Conservation (phyloP, 2,113 vertebrate species). For the Phocoena phocoena region DNA sequence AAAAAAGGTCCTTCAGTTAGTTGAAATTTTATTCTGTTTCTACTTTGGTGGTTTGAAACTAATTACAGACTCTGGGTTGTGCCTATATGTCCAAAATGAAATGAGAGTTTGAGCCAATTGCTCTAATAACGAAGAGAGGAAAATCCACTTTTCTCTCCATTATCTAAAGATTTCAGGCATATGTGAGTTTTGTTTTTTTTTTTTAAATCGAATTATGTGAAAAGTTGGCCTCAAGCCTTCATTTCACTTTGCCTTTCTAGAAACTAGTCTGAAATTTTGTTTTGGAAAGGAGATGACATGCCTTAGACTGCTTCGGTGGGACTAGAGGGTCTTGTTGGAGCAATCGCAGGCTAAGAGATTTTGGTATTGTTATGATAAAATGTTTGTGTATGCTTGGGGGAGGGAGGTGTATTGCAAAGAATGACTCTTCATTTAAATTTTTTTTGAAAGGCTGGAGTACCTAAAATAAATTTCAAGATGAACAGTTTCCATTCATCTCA, state of each 20-base stretch:
- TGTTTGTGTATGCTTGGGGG: background rate
- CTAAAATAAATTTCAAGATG: background rate
- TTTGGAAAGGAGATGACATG: background rate
- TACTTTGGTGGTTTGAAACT: slow-evolving; percentile 69
- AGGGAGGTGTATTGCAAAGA: background rate
- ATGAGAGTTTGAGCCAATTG: slow-evolving; percentile 65
- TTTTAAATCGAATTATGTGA: slow-evolving; percentile 61
- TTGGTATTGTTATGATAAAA: background rate
- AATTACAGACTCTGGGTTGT: slow-evolving; percentile 64
- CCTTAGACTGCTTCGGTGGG: background rate
- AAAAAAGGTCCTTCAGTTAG: slow-evolving; percentile 9
- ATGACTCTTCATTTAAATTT: background rate
- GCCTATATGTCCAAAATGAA: slow-evolving; percentile 61
- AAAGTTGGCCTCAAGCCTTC: slow-evolving; percentile 60
- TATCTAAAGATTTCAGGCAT: slow-evolving; percentile 68
- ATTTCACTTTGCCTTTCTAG: slow-evolving; percentile 53
- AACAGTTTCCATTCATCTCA: background rate
- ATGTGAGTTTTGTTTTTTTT: background rate
- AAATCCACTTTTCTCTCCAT: slow-evolving; percentile 72
- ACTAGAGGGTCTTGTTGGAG: background rate
- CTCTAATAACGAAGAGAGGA: slow-evolving; percentile 65
- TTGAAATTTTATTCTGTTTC: slow-evolving; percentile 56
- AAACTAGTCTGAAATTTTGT: slow-evolving; percentile 43
- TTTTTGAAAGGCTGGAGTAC: background rate
- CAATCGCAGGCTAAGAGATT: background rate